Evolutionary conservation across 30 jellyfish, hydroid and myxozoan species (phyloP), one percentile per base, ranked within the genome.

Genomic region (Sanderia malayensis): DNA sequence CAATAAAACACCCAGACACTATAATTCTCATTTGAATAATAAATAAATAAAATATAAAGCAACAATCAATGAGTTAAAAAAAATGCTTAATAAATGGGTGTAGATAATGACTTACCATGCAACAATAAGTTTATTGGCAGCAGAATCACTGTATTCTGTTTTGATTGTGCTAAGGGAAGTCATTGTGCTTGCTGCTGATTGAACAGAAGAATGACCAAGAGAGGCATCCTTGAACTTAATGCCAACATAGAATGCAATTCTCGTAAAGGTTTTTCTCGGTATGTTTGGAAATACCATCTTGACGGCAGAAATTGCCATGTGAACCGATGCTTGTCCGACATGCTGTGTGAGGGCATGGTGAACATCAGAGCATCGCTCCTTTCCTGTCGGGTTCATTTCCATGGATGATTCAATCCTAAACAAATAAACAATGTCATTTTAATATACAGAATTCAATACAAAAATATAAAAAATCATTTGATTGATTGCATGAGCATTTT

Each of bases 241-340:
- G 27, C 97, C 93, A 74, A 83, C 93, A 61, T 92, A 92, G 45
- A 74, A 89, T 34, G 87, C 95, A 63, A 58, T 67, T 46, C 95
- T 69, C 19, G 73, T 57, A 52, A 70, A 80, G 6, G 94, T 74
- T 55, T 81, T 73, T 23, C 95, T 74, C 0, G 86, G 89, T 19
- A 88, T 76, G 69, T 63, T 81, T 61, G 94, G 92, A 78, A 75
- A 75, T 20, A 88, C 95, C 87, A 83, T 89, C 69, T 89, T 92
- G 44, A 75, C 85, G 0, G 89, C 88, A 4, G 86, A 72, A 29
- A 73, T 72, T 9, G 94, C 95, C 66, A 73, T 58, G 68, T 79
- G 87, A 22, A 61, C 86, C 31, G 87, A 69, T 62, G 93, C 77
- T 41, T 76, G 88, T 23, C 88, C 96, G 49, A 79, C 74, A 24